Conservation (phyloP, 2,113 vertebrate species). For the Forbesichthys agassizii region DNA sequence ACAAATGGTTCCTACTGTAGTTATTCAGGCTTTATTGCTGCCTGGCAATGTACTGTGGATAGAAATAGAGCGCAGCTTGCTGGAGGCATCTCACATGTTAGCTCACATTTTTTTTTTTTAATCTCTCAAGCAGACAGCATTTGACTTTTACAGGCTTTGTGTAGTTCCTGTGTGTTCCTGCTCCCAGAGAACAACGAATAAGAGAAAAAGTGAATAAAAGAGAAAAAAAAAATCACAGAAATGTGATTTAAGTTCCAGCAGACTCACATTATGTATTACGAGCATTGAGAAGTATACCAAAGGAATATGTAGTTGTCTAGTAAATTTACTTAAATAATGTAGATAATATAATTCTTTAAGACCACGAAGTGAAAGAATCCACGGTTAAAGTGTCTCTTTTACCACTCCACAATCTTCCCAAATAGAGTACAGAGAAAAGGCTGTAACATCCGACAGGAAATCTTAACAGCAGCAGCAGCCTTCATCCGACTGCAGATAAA, state of each 20-base stretch:
- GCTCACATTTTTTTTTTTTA: constrained; percentile 38
- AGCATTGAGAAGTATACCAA: no score
- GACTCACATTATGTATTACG: no score
- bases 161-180: constrained; percentile 39
- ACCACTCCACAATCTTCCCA: not conserved
- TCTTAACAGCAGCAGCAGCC: constrained; percentile 23
- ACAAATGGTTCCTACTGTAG: constrained; percentile 59
- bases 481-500: constrained; percentile 57
- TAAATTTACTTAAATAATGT: constrained; percentile 17
- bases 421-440: constrained; percentile 35
- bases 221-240: constrained; percentile 1
- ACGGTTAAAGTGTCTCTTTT: constrained; percentile 18
- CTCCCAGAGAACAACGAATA: constrained; percentile 35
- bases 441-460: constrained; percentile 37
- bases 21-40: constrained; percentile 41
- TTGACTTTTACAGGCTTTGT: constrained; percentile 65
- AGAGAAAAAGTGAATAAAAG: no score
- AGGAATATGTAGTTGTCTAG: not conserved
- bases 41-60: constrained; percentile 37
- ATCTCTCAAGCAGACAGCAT: constrained; percentile 56
- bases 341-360: not conserved
- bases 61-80: constrained; percentile 53
- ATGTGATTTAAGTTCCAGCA: constrained; percentile 23
- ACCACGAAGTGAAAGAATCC: not conserved
- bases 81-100: constrained; percentile 60